These are phyloP conservation scores for Pelecanoides urinatrix DNA, from an alignment of 2,113 vertebrate species.

Conservation along the genomic window DNA sequence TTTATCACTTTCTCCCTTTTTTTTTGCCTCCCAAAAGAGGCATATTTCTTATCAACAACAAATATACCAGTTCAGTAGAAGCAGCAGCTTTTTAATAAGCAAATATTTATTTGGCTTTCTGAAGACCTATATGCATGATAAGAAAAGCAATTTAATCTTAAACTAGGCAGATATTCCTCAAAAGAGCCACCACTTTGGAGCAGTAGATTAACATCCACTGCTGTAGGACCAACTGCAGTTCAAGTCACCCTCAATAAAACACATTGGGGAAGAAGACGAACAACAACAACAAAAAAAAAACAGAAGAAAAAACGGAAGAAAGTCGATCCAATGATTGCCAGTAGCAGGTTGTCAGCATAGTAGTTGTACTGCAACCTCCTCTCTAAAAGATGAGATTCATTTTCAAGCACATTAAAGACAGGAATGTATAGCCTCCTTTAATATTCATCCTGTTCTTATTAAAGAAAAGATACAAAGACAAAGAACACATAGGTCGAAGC, in stretches of 20 bases:
- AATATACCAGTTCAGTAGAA: conserved; percentile 22
- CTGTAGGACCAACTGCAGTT: not conserved
- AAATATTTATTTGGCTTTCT: conserved; percentile 50
- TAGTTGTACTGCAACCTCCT: not conserved
- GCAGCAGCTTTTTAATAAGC: conserved; percentile 29
- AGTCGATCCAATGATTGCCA: not conserved
- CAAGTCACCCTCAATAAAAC: not conserved
- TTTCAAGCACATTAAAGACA: not conserved
- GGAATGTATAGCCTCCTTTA: not conserved
- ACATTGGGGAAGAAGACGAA: not conserved
- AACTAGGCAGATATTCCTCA: not conserved
- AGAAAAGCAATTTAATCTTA: conserved; percentile 46
- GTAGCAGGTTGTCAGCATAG: not conserved
- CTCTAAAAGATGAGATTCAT: not conserved
- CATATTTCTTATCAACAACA: conserved; percentile 39
- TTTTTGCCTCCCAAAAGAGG: conserved; percentile 1
- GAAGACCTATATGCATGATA: not conserved
- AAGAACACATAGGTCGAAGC: conserved; percentile 25
- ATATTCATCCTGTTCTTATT: not conserved
- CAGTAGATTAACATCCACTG: not conserved
- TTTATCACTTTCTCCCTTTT: not conserved
- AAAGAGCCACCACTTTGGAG: not conserved
- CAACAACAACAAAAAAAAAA: not conserved
- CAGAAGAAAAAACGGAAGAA: not conserved
- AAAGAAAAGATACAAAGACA: not conserved